phyloP scores from a whole-genome alignment of 2,888 invertebrate genomes.

The Sepiola atlantica region DNA sequence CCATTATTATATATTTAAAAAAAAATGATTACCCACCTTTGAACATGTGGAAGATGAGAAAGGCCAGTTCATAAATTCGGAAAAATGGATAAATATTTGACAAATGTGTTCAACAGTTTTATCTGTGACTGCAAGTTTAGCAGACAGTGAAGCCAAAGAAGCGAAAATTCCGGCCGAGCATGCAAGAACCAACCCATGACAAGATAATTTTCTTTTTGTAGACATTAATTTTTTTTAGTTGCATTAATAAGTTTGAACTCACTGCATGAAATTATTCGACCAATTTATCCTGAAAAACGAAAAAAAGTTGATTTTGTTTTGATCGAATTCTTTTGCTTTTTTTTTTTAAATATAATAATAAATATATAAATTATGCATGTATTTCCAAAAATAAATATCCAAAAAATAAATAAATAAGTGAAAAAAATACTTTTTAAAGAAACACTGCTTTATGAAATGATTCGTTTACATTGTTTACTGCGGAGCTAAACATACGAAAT shows the following conservation, averaged over 20 bases:
- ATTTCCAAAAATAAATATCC: too few species aligned
- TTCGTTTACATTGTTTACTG: too few species aligned
- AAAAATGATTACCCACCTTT: neutral
- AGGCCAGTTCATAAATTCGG: neutral
- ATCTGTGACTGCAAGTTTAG: slow-evolving; percentile 73
- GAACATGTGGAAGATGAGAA: neutral
- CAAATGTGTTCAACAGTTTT: slow-evolving; percentile 40
- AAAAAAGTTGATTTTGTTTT: neutral
- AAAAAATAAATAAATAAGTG: too few species aligned
- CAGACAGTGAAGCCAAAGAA: slow-evolving; percentile 73
- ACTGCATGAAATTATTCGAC: too few species aligned
- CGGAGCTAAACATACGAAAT: too few species aligned
- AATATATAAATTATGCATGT: neutral
- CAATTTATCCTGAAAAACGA: too few species aligned
- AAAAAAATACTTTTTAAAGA: too few species aligned
- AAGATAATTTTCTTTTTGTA: neutral
- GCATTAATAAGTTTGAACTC: too few species aligned
- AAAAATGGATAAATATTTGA: neutral
- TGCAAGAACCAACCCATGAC: slow-evolving; percentile 63
- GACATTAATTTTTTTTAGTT: neutral
- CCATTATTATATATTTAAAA: neutral
- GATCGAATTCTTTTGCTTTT: neutral
- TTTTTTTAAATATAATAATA: neutral
- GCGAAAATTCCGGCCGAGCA: slow-evolving; percentile 74
- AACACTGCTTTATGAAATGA: too few species aligned